Conservation (phyloP, 2,888 invertebrate species). For the Apotomis capreana region DNA sequence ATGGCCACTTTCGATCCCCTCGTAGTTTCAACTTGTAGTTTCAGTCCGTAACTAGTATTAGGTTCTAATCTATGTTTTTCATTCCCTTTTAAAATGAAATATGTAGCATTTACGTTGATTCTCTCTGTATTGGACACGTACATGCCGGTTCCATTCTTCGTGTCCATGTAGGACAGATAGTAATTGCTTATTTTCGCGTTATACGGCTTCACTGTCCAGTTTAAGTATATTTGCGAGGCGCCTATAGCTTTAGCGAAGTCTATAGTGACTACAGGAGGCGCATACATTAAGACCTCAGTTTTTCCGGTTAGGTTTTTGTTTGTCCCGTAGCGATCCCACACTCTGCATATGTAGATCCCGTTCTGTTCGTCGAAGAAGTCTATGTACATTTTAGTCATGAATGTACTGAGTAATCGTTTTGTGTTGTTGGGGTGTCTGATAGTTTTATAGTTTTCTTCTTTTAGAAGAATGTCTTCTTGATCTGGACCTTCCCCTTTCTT, state of each 20-base stretch:
- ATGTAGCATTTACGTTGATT: conserved; percentile 86
- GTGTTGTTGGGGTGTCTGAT: conserved; percentile 66
- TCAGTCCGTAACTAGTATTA: conserved; percentile 86
- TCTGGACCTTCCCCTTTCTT: conserved; percentile 41
- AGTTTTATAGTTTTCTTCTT: neutral
- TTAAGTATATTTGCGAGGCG: conserved; percentile 88
- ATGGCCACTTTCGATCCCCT: conserved; percentile 75
- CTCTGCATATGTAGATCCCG: conserved; percentile 80
- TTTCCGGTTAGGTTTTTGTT: conserved; percentile 67
- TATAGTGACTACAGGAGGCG: conserved; percentile 87
- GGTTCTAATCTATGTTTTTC: conserved; percentile 75
- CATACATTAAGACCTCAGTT: conserved; percentile 84
- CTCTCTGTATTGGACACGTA: conserved; percentile 78
- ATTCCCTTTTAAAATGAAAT: conserved; percentile 84
- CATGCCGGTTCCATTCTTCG: conserved; percentile 44
- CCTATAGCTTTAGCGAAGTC: conserved; percentile 90
- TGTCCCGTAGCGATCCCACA: conserved; percentile 61
- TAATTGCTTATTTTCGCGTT: conserved; percentile 87
- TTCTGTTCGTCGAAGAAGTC: conserved; percentile 85
- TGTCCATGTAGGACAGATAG: conserved; percentile 80
- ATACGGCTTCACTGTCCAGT: conserved; percentile 91
- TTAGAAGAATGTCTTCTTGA: conserved; percentile 48
- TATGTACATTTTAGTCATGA: conserved; percentile 70
- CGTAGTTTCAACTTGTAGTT: conserved; percentile 86
- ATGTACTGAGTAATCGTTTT: conserved; percentile 83